A percentile compares a stretch with the other conserved stretches of the same genome.
Conservation (phyloP, 1,140 invertebrate species). For the Papilio aristodemus region DNA sequence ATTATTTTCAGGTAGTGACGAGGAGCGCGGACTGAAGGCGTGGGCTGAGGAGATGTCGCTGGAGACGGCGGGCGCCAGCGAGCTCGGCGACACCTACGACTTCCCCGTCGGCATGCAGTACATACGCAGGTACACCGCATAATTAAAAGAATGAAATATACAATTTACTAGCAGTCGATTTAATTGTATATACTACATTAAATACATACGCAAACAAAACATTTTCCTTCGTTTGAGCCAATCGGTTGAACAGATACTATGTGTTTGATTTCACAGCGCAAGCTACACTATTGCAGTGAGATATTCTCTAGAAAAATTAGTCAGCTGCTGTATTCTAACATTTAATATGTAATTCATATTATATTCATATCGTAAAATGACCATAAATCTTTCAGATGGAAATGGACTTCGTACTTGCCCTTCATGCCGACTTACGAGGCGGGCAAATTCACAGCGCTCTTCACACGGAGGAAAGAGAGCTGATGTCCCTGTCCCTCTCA, state of each 20-base stretch:
- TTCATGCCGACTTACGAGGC: constrained; percentile 86
- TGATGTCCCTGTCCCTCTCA: constrained; percentile 37
- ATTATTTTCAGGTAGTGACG: constrained; percentile 81
- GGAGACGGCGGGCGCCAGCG: constrained; percentile 73
- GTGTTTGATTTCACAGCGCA: no score
- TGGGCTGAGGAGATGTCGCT: constrained; percentile 88
- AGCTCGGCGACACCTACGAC: constrained; percentile 84
- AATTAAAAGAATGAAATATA: no score
- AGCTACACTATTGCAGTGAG: no score
- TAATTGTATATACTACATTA: no score
- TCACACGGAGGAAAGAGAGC: constrained; percentile 61
- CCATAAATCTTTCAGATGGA: constrained; percentile 80
- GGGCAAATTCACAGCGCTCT: constrained; percentile 65
- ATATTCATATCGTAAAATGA: neutral
- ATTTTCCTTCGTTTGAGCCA: no score
- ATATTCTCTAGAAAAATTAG: neutral
- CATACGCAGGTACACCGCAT: constrained; percentile 79
- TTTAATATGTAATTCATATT: neutral
- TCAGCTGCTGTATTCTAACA: neutral
- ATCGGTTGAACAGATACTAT: no score
- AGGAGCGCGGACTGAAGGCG: constrained; percentile 85
- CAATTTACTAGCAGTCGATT: no score
- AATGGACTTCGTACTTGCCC: constrained; percentile 85
- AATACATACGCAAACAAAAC: no score
- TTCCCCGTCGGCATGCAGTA: constrained; percentile 86